Percentiles rank a stretch among this genome's conserved stretches.
phyloP scores from a whole-genome alignment of 2,113 vertebrate genomes.

The Xyliphius kryptos region DNA sequence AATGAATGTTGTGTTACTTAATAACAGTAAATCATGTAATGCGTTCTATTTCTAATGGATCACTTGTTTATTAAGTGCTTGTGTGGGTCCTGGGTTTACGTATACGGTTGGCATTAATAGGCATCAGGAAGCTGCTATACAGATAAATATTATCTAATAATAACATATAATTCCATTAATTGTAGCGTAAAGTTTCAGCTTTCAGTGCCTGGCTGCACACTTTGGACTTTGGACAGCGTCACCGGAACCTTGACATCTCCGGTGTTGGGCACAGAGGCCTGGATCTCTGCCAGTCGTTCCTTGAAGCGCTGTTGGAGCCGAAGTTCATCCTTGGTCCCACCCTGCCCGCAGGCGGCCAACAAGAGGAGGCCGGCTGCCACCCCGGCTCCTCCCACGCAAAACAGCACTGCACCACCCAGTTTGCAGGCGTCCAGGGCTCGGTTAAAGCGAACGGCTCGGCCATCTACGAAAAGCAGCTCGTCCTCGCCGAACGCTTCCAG shows the following conservation, averaged over 20 bases:
- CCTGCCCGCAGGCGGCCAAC: slow-evolving; percentile 83
- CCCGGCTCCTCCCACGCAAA: slow-evolving; percentile 83
- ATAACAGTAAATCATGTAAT: no score
- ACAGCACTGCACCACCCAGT: slow-evolving; percentile 83
- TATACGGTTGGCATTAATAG: background rate
- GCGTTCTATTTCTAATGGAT: no score
- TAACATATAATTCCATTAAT: background rate
- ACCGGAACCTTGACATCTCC: slow-evolving; percentile 88
- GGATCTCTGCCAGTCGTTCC: slow-evolving; percentile 82
- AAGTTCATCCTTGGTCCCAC: slow-evolving; percentile 86
- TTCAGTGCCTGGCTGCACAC: slow-evolving; percentile 79
- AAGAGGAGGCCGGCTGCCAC: slow-evolving; percentile 82
- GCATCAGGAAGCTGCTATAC: background rate
- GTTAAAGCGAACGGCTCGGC: slow-evolving; percentile 81
- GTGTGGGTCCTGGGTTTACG: no score
- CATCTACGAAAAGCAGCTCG: slow-evolving; percentile 81
- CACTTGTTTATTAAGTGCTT: no score
- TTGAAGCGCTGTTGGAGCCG: slow-evolving; percentile 90
- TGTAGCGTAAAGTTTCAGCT: slow-evolving; percentile 64
- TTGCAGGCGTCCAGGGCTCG: slow-evolving; percentile 85
- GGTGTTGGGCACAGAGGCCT: slow-evolving; percentile 73
- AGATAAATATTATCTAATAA: background rate
- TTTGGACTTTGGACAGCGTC: slow-evolving; percentile 91
- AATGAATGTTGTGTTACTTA: no score
- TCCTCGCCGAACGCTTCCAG: slow-evolving; percentile 91